Evolutionary conservation across 2,888 invertebrate genomes (phyloP), one percentile per base, ranked within the genome.

Genomic region (Temnothorax unifasciatus): DNA sequence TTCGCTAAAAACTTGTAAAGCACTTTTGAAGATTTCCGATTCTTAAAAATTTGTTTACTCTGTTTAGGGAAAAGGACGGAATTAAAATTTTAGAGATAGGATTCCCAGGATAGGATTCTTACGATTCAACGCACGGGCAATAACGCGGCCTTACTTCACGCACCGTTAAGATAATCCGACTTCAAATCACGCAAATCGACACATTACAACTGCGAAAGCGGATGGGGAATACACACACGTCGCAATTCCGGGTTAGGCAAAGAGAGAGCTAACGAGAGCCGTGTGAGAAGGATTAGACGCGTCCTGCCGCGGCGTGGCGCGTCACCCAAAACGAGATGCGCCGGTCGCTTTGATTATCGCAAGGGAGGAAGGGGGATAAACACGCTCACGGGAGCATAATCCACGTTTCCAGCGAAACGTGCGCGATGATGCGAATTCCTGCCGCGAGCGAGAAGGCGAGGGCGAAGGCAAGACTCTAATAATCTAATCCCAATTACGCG

Each of bases 401-500:
- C 52, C 66, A 74, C 34, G 79, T 69, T 69, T 64, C 64, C 47
- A 44, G 44, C 59, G 47, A 29, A 25, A 63, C 82, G 79, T 71
- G 68, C 63, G 15, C 63, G 69, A 83, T 61, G 66, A 74, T 50
- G 75, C 57, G 82, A 69, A 74, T 81, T 84, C 86, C 85, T 87
- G 85, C 82, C 87, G 88, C 88, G 85, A 90, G 90, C 91, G 91
- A 76, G 79, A 44, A 44, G 71, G 59, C 21, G 8, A 13, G 41
- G 69, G 34, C 52, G 41, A n/a, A 25, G n/a, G 44, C 44, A 25
- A 13, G 59, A 71, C 69, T 91, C 92, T 92, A 91, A 93, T 92
- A 91, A 91, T 92, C 91, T 90, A 90, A 90, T 91, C 91, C 90
- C 91, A 92, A 93, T 93, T 92, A 92, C 90, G 90, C 87, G 90